Evolutionary conservation across 2,888 invertebrate genomes (phyloP).

Genomic region (Drosophila mercatorum): DNA sequence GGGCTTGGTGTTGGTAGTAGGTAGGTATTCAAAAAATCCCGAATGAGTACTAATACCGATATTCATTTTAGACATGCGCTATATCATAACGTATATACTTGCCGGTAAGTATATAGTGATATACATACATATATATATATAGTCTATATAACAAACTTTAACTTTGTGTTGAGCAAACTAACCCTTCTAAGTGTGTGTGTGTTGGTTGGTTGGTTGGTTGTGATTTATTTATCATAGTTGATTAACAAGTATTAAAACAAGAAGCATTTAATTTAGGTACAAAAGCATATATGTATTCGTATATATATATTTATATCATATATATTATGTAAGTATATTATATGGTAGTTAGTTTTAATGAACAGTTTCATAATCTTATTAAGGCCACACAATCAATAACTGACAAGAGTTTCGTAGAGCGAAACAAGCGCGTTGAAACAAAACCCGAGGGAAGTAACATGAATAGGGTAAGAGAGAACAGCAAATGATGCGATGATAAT

Average conservation of each 20-base stretch:
- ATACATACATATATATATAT: slow-evolving; percentile 22
- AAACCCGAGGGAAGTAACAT: slow-evolving; percentile 10
- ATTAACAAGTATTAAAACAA: slow-evolving; percentile 64
- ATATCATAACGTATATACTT: slow-evolving; percentile 23
- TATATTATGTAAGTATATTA: slow-evolving; percentile 49
- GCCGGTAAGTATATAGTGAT: slow-evolving; percentile 29
- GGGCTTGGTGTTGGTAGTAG: slow-evolving; percentile 34
- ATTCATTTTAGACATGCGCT: slow-evolving; percentile 9
- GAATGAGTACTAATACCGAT: slow-evolving; percentile 38
- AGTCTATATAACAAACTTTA: slow-evolving; percentile 49
- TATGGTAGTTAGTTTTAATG: slow-evolving; percentile 53
- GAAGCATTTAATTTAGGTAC: slow-evolving; percentile 75
- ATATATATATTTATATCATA: slow-evolving; percentile 30
- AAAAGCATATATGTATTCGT: slow-evolving; percentile 68
- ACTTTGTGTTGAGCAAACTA: slow-evolving; percentile 65
- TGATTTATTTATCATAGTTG: slow-evolving; percentile 33
- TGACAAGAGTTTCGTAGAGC: slow-evolving; percentile 49
- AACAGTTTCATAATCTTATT: slow-evolving; percentile 73
- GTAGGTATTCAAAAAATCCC: slow-evolving; percentile 44
- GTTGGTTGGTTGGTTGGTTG: slow-evolving; percentile 5
- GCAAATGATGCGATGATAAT: slow-evolving; percentile 34
- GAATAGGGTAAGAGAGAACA: slow-evolving; percentile 24
- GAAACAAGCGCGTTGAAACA: slow-evolving; percentile 32
- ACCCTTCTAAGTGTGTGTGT: slow-evolving; percentile 55
- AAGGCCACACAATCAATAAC: slow-evolving; percentile 78